Evolutionary conservation across 2,888 invertebrate genomes (phyloP), one percentile per base, ranked within the genome.

Genomic region (Geotrupes spiniger): DNA sequence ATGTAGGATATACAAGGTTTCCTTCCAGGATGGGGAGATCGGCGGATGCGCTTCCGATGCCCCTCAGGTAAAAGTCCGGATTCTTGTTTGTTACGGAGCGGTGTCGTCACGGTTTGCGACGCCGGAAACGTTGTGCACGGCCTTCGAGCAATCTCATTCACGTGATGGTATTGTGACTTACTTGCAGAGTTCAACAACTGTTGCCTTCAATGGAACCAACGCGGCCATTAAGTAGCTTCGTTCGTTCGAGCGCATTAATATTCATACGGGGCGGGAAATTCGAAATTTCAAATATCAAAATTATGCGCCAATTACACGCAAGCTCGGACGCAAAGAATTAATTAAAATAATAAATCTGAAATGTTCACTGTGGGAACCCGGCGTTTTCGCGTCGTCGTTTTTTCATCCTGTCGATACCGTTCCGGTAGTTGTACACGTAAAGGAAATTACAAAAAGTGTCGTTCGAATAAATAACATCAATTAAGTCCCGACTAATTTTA

Each of bases 21-120:
- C 49, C 41, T 49, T 52, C 38, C 45, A 49, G 47, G 47, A 51
- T 41, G 38, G 43, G 47, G 51, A 38, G 33, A 10, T 33, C 8
- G 14, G 8, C 33, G 38, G 29, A 45, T 38, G 17, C 17, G 10
- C 29, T 45, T 45, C 44, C 44, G 37, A 45, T 26, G 29, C 14
- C 44, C 17, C 36, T 21, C 16, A 14, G 26, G 36, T 36, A 45
- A 16, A 27, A 45, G 10, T 38, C 44, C 44, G 44, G 38, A 45
- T 38, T 26, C 37, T 45, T 33, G 15, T 45, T 45, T 37, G 44
- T 45, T 45, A 45, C 38, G 44, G 26, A 26, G 37, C 27, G 12
- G 44, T 26, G 28, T 12, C 44, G 44, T 45, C 37, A 36, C 37
- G 44, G 28, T 45, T 38, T 15, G 12, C 44, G 29, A 21, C 37